Evolutionary conservation across 1,140 invertebrate species (phyloP).

Genomic region (Macrotrachela quadricornifera): DNA sequence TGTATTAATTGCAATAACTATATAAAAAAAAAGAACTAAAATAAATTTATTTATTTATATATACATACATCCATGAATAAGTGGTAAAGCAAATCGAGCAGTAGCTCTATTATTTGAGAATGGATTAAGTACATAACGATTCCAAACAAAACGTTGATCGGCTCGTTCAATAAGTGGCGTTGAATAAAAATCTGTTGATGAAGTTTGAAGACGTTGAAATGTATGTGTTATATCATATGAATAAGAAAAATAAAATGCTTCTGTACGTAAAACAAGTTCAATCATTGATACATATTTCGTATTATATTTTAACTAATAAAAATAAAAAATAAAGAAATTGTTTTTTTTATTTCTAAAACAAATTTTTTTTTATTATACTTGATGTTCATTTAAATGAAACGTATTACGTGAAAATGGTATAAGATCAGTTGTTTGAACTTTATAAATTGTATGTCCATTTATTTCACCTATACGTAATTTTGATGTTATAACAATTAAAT

Average conservation of each 20-base stretch:
- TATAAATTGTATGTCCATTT: slow-evolving; percentile 62
- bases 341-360: no score
- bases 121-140: slow-evolving; percentile 67
- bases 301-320: no score
- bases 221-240: slow-evolving; percentile 54
- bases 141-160: slow-evolving; percentile 90
- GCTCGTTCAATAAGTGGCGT: slow-evolving; percentile 42
- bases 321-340: no score
- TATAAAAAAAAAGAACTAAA: slow-evolving; percentile 31
- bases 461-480: slow-evolving; percentile 60
- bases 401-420: slow-evolving; percentile 61
- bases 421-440: slow-evolving; percentile 55
- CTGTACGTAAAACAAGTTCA: no score
- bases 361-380: background rate
- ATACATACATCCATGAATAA: slow-evolving; percentile 76
- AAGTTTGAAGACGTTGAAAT: slow-evolving; percentile 50
- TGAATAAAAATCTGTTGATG: slow-evolving; percentile 10
- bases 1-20: no score
- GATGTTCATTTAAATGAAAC: slow-evolving; percentile 51
- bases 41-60: slow-evolving; percentile 50
- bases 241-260: slow-evolving; percentile 57
- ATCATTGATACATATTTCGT: no score
- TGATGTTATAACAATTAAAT: slow-evolving; percentile 69
- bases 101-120: slow-evolving; percentile 39
- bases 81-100: slow-evolving; percentile 48